A percentile compares a stretch with the other conserved stretches of the same genome.
Evolutionary conservation across 1,140 invertebrate species (phyloP).

Genomic region (Drosophila repleta): DNA sequence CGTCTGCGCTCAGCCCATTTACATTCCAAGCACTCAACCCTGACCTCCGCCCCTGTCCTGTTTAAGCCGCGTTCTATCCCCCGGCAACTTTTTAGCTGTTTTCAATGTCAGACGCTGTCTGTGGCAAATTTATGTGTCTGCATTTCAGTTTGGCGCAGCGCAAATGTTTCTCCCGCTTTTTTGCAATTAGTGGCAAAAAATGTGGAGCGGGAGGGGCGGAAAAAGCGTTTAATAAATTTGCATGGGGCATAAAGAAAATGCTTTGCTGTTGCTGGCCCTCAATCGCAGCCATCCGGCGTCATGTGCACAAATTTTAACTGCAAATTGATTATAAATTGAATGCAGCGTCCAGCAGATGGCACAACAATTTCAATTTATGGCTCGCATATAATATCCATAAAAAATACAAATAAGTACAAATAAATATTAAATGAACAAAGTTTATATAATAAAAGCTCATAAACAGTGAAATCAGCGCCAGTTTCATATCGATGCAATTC

Average conservation of each 20-base stretch:
- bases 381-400: neutral
- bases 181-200: slow-evolving; percentile 30
- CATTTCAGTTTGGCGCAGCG: slow-evolving; percentile 55
- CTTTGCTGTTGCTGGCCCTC: slow-evolving; percentile 31
- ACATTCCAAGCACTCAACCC: neutral
- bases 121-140: slow-evolving; percentile 76
- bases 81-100: slow-evolving; percentile 53
- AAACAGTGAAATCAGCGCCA: slow-evolving; percentile 23
- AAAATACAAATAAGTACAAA: neutral
- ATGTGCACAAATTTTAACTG: slow-evolving; percentile 33
- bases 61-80: too few species aligned
- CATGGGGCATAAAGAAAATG: slow-evolving; percentile 51
- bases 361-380: slow-evolving; percentile 37
- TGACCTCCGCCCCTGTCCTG: neutral
- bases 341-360: slow-evolving; percentile 28
- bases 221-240: slow-evolving; percentile 64
- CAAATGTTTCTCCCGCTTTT: slow-evolving; percentile 22
- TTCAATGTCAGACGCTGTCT: slow-evolving; percentile 78
- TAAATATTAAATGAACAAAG: neutral
- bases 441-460: slow-evolving; percentile 16
- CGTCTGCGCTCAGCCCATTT: slow-evolving; percentile 24
- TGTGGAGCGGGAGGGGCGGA: neutral
- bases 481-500: slow-evolving; percentile 1
- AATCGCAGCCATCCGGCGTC: slow-evolving; percentile 17
- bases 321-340: slow-evolving; percentile 56